Base-by-base conservation (phyloP, 1,140 invertebrate species). In the Hycleus cichorii region DNA sequence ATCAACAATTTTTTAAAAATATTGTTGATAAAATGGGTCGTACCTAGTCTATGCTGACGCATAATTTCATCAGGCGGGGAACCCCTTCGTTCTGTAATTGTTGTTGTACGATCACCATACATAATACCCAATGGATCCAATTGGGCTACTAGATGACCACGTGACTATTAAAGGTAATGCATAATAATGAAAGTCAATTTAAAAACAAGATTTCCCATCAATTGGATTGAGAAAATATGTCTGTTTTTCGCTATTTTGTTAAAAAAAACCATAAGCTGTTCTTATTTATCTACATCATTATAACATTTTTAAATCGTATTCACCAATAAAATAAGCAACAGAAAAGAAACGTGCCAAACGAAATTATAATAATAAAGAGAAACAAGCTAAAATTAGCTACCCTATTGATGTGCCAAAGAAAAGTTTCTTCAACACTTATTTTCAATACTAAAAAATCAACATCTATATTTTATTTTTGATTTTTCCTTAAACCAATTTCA, bases 61-160 rank as follows among this genome's bases (percentile, higher is more conserved):
- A 84, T 79, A 68, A 87, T 83, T 68, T 82, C 75, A 71, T 84
- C 79, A 59, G 77, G 77, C 25, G 83, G 83, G 64, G 77, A 72
- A 64, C 83, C 83, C 62, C 75, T 79, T 61, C 78, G 73, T 66
- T 82, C 79, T 66, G 77, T 76, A 70, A 79, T 80, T 73, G 79
- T 78, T 12, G 62, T 64, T 10, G 56, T 69, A 56, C 59, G 72
- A 63, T 79, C 76, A 46, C 74, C 74, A 66, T 74, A 75, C 67
- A 70, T 72, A 52, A 72, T 72, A 63, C 76, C 81, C 42, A 93
- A 72, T 9, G 90, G 90, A 75, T 93, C 91, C 46, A 87, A 76
- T 62, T 88, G 82, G 39, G 90, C 88, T 57, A 90, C 81, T 57
- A 90, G 81, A 71, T 93, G 90, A 26, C 90, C 91, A 52, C 89